Conservation (phyloP, 2,888 invertebrate species). For the Tenthredo amoena region DNA sequence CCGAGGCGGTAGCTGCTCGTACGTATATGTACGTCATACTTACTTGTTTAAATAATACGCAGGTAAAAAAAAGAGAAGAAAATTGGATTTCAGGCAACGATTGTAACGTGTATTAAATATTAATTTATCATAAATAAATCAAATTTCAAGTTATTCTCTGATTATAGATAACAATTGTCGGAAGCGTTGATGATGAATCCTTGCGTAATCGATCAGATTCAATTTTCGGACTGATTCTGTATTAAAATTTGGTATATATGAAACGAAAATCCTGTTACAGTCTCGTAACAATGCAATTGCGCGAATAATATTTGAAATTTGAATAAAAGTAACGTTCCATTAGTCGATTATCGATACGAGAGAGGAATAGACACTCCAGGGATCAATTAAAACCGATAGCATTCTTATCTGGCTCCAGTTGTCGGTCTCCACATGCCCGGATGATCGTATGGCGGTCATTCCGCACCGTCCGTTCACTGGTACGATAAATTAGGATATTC, state of each 20-base stretch:
- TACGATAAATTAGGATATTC: slow-evolving; percentile 45
- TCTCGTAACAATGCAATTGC: background rate
- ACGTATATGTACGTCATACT: background rate
- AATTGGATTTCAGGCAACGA: background rate
- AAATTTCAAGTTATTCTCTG: background rate
- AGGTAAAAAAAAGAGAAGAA: background rate
- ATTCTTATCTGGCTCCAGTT: slow-evolving; percentile 43
- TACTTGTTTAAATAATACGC: background rate
- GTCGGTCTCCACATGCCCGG: slow-evolving; percentile 36
- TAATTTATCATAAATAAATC: background rate
- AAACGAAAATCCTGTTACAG: background rate
- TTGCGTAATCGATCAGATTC: background rate
- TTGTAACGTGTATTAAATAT: background rate
- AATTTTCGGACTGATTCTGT: background rate
- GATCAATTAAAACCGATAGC: slow-evolving; percentile 44
- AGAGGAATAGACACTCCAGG: slow-evolving; percentile 39
- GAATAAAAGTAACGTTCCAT: slow-evolving; percentile 25
- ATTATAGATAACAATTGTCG: background rate
- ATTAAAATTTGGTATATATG: background rate
- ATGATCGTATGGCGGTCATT: slow-evolving; percentile 19
- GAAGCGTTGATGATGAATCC: background rate
- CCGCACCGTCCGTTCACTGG: slow-evolving; percentile 48
- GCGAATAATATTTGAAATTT: slow-evolving; percentile 33
- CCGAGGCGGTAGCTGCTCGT: slow-evolving; percentile 1
- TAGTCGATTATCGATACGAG: slow-evolving; percentile 38